Percentiles rank a stretch among this genome's conserved stretches.
Conservation (phyloP, 2,797 vertebrate species). For the Spinus pinus region DNA sequence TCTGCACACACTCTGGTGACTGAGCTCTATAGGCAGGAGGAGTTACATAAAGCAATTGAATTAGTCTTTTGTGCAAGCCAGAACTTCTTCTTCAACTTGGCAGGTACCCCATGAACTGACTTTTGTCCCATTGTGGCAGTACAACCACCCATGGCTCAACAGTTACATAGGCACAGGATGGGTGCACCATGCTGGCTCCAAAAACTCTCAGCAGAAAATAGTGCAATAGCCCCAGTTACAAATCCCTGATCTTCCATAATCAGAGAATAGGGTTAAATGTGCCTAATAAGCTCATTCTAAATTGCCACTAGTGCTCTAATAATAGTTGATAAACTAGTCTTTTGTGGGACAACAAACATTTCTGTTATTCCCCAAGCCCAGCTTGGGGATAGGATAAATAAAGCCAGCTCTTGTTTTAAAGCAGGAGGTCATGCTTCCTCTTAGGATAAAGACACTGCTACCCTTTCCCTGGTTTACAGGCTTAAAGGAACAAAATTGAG, state of each 20-base stretch:
- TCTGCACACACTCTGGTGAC: not conserved
- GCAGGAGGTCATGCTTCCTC: constrained; percentile 9
- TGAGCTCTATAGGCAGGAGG: not conserved
- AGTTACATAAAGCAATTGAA: not conserved
- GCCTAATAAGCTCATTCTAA: not conserved
- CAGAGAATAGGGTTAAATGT: not conserved
- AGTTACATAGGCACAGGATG: not conserved
- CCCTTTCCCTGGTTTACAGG: not conserved
- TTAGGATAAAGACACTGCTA: not conserved
- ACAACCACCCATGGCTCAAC: not conserved
- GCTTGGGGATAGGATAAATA: not conserved
- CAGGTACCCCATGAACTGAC: not conserved
- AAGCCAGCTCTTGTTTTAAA: constrained; percentile 3
- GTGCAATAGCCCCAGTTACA: not conserved
- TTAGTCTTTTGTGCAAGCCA: not conserved
- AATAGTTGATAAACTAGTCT: not conserved
- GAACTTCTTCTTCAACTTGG: not conserved
- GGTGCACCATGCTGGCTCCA: not conserved
- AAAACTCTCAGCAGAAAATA: not conserved
- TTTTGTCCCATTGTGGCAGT: not conserved
- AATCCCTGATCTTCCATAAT: not conserved
- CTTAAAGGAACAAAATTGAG: not conserved
- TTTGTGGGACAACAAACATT: constrained; percentile 21
- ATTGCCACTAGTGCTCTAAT: not conserved
- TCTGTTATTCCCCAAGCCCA: not conserved